A percentile compares a stretch with the other conserved stretches of the same genome.
Conservation (phyloP, 2,888 invertebrate species). For the Lepeophtheirus nordmannii region DNA sequence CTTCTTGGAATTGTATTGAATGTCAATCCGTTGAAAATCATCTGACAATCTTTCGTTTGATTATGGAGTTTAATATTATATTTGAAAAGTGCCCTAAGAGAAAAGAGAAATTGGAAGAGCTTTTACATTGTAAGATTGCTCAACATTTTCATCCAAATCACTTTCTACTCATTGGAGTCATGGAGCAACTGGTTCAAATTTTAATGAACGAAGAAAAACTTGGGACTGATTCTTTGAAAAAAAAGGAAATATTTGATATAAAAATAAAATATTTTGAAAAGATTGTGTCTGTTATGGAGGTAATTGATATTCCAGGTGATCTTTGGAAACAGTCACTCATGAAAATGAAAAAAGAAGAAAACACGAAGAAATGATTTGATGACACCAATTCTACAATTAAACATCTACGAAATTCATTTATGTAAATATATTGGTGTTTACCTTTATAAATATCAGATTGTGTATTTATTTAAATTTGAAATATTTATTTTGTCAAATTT, state of each 20-base stretch:
- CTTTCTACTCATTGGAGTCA: constrained; percentile 10
- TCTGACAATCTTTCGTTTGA: neutral
- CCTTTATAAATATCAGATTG: too few relatives aligned
- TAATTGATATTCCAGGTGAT: constrained; percentile 5
- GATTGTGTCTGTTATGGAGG: neutral
- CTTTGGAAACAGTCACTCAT: neutral
- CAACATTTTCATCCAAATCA: constrained; percentile 20
- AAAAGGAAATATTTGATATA: neutral
- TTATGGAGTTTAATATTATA: neutral
- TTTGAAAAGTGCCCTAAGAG: neutral
- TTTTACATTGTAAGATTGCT: neutral
- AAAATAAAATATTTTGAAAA: constrained; percentile 7
- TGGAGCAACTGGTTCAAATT: constrained; percentile 17
- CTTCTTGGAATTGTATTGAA: neutral
- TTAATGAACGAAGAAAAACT: neutral
- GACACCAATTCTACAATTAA: too few relatives aligned
- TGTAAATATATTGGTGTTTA: too few relatives aligned
- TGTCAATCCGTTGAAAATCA: neutral
- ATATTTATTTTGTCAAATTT: too few relatives aligned
- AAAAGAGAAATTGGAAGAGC: neutral
- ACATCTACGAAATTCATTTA: too few relatives aligned
- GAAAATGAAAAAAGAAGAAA: constrained; percentile 4
- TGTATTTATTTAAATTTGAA: too few relatives aligned
- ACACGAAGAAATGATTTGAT: neutral
- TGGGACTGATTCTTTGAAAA: neutral